Conservation (phyloP, 2,888 invertebrate species). For the Drosophila austrosaltans region DNA sequence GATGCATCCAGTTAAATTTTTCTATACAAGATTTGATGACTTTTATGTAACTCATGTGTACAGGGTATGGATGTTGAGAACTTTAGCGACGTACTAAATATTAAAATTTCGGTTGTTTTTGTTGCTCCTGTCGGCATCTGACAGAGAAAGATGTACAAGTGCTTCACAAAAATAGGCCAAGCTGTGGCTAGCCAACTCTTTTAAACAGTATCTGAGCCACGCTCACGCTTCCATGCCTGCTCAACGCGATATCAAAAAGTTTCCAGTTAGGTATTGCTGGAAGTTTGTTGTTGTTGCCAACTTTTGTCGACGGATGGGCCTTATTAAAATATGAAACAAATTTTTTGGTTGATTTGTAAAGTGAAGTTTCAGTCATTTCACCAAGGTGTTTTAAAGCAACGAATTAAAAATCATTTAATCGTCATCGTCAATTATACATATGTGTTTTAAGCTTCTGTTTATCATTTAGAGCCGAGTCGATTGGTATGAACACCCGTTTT, state of each 20-base stretch:
- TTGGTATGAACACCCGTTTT: too few relatives aligned
- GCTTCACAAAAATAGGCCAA: constrained; percentile 60
- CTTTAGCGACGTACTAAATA: constrained; percentile 77
- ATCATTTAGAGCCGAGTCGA: too few relatives aligned
- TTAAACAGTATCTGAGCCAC: constrained; percentile 33
- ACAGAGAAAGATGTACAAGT: constrained; percentile 51
- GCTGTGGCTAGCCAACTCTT: constrained; percentile 38
- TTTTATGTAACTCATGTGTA: constrained; percentile 12
- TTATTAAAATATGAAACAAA: constrained; percentile 60
- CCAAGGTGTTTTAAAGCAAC: constrained; percentile 29
- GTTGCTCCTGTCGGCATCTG: constrained; percentile 56
- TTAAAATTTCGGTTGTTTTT: constrained; percentile 56
- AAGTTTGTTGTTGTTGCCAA: constrained; percentile 67
- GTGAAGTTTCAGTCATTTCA: constrained; percentile 24
- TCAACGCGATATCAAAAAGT: constrained; percentile 64
- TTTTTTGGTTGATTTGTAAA: constrained; percentile 12
- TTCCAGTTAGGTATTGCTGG: constrained; percentile 77
- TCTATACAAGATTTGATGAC: not conserved
- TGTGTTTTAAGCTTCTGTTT: too few relatives aligned
- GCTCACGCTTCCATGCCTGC: constrained; percentile 18
- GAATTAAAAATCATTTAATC: constrained; percentile 41
- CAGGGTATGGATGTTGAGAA: constrained; percentile 49
- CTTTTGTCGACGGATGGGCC: constrained; percentile 75
- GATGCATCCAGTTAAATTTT: not conserved
- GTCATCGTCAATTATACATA: not conserved